These are phyloP conservation scores for Mastomys coucha DNA, from an alignment of 2,113 vertebrate genomes.

Conservation along the genomic window DNA sequence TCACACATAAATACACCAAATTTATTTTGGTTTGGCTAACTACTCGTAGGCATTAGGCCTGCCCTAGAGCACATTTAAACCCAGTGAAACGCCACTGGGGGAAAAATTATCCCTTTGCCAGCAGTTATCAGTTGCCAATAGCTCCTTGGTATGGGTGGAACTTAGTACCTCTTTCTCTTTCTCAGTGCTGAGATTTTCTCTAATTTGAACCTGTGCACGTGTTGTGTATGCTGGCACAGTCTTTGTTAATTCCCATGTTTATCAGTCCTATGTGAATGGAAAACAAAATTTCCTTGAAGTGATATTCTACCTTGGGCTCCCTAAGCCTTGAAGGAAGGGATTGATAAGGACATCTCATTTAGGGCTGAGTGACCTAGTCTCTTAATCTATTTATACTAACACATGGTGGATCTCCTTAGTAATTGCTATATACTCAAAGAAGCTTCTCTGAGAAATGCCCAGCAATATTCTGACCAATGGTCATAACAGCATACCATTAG, in stretches of 20 bases:
- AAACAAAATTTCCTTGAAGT: background rate
- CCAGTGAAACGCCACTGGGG: background rate
- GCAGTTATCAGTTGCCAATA: background rate
- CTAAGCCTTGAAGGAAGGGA: no score
- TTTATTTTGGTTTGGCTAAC: background rate
- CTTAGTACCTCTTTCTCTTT: background rate
- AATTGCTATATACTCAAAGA: background rate
- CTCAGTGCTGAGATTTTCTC: background rate
- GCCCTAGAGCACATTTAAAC: background rate
- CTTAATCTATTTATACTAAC: background rate
- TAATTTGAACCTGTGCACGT: background rate
- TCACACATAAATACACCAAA: background rate
- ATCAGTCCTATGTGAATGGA: background rate
- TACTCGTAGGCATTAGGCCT: background rate
- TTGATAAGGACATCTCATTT: background rate
- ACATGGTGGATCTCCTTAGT: background rate
- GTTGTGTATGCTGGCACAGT: background rate
- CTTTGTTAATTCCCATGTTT: background rate
- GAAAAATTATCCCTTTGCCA: background rate
- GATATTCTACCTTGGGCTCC: background rate
- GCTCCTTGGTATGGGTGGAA: background rate
- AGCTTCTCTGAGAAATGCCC: background rate
- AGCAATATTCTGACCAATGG: background rate
- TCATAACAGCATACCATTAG: background rate
- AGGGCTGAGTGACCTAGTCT: background rate